Percentiles rank a stretch among this genome's conserved stretches.
These are phyloP conservation scores for Oscheius sp. DNA, from an alignment of 2,888 invertebrate genomes.

Conservation along the genomic window DNA sequence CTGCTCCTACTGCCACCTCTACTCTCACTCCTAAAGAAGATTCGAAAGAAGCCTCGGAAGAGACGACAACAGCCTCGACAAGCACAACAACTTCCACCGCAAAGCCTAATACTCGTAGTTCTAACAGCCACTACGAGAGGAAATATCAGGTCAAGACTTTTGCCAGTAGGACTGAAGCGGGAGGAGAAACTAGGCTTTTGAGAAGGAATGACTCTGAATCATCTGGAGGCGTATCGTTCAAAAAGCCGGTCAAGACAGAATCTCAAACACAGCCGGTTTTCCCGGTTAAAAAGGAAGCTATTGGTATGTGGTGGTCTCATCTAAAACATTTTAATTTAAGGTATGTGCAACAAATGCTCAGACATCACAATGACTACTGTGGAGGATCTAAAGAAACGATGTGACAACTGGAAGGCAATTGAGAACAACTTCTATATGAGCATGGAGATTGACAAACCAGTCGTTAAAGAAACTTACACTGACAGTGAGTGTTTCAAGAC, in stretches of 20 bases:
- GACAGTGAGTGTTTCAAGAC: conserved; percentile 43
- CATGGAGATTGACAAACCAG: conserved; percentile 43
- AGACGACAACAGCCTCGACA: background rate
- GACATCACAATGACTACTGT: conserved; percentile 42
- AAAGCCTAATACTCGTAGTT: background rate
- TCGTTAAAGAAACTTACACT: conserved; percentile 29
- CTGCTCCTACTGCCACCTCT: background rate
- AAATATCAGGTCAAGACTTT: conserved; percentile 13
- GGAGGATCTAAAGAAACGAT: conserved; percentile 40
- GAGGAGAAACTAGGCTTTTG: background rate
- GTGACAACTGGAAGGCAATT: conserved; percentile 48
- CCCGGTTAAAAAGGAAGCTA: background rate
- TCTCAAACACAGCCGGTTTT: background rate
- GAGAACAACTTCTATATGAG: conserved; percentile 47
- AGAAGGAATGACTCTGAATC: conserved; percentile 9
- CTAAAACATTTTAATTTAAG: conserved; percentile 30
- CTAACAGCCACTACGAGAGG: background rate
- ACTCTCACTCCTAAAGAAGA: conserved; percentile 5
- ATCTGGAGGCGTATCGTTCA: conserved; percentile 3
- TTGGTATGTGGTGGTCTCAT: background rate
- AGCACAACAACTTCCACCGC: conserved; percentile 2
- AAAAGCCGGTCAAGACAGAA: background rate
- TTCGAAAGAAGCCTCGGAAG: no score
- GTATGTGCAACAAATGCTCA: conserved; percentile 50
- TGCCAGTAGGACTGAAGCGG: background rate